Evolutionary conservation across 2,888 invertebrate genomes (phyloP), one percentile per base, ranked within the genome.

Genomic region (Mythimna lalbum): DNA sequence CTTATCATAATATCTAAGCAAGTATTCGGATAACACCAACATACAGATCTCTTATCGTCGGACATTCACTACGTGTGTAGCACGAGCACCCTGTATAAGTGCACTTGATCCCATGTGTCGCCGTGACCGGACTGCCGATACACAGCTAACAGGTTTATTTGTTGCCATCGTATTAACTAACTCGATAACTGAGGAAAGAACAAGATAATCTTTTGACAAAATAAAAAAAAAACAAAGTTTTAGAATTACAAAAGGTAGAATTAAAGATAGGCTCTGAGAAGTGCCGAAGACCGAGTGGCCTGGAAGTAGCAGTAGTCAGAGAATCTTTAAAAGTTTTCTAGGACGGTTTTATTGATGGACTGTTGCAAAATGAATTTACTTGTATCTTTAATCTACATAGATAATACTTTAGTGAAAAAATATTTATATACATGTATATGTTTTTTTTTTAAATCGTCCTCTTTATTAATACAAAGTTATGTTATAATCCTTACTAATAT

Each of bases 51-150:
- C 14, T 14, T 64, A 68, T 76, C 80, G 69, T 10, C 27, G 33
- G 49, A 63, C n/a, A 43, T 43, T 23, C n/a, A 31, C 23, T 43
- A 21, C 90, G 76, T 90, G 91, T 93, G 84, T 71, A 81, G 72
- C 88, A 47, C 78, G 71, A 81, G 73, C 88, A 49, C 78, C 65
- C 70, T 73, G 73, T 76, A 69, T 84, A 76, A 91, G 91, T 94
- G 93, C 95, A 94, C 93, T 95, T 95, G 94, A 95, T 95, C 95
- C 93, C 91, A 88, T 89, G 86, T 84, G 87, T 84, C 83, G 86
- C 83, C 95, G 96, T 96, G 96, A 94, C 93, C 89, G 85, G 96
- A 95, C 93, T 96, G 84, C 91, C 89, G 91, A 95, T 94, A 84
- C 81, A 69, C 81, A 84, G 91, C 90, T 93, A 94, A 94, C 94